A percentile compares a stretch with the other conserved stretches of the same genome.
These are phyloP conservation scores for Callosobruchus maculatus DNA, from an alignment of 2,888 invertebrate genomes.

Conservation along the genomic window DNA sequence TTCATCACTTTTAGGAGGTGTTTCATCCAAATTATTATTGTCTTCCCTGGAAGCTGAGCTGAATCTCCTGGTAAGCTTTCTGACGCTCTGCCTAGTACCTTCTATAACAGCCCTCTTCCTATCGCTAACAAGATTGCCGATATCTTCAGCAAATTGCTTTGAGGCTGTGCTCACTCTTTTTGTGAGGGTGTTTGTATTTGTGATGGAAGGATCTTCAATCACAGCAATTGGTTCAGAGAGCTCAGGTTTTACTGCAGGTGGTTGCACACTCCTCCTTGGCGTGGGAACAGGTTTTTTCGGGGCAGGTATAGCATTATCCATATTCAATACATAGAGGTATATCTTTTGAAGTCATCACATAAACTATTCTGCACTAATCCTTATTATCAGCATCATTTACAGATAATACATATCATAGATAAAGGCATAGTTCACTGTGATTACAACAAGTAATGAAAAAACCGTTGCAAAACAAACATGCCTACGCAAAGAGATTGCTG, in stretches of 20 bases:
- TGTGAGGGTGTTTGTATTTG: slow-evolving; percentile 37
- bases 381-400: neutral
- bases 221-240: slow-evolving; percentile 7
- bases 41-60: slow-evolving; percentile 31
- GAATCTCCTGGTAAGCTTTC: slow-evolving; percentile 43
- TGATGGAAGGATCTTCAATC: neutral
- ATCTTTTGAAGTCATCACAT: neutral
- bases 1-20: slow-evolving; percentile 24
- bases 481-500: neutral
- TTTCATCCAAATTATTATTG: slow-evolving; percentile 16
- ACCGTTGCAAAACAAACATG: neutral
- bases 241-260: slow-evolving; percentile 7
- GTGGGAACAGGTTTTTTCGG: slow-evolving; percentile 54
- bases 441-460: neutral
- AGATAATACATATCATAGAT: neutral
- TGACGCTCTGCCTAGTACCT: slow-evolving; percentile 55
- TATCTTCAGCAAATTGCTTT: slow-evolving; percentile 55
- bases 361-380: neutral
- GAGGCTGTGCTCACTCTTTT: slow-evolving; percentile 50
- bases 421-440: neutral
- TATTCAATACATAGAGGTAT: neutral
- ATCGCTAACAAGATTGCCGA: slow-evolving; percentile 55
- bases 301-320: neutral
- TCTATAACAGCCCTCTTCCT: slow-evolving; percentile 62
- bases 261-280: slow-evolving; percentile 50